Evolutionary conservation across 2,888 invertebrate species (phyloP).

Genomic region (Xestobium rufovillosum): DNA sequence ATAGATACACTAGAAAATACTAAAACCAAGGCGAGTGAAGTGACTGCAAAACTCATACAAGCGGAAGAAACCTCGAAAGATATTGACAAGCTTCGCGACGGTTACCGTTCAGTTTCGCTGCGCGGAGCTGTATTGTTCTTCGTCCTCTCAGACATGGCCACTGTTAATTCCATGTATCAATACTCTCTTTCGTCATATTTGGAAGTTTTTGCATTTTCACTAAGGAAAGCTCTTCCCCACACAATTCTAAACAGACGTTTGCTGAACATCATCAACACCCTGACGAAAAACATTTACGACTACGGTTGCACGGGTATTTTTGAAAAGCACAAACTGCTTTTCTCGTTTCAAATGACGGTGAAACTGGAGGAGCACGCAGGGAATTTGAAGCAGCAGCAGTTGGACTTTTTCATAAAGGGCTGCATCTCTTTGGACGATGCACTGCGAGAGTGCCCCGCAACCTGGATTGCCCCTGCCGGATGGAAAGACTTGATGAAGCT

Average conservation of each 20-base stretch:
- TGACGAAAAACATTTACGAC: conserved; percentile 83
- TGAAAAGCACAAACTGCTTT: conserved; percentile 83
- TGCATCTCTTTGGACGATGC: conserved; percentile 72
- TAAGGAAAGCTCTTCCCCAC: conserved; percentile 77
- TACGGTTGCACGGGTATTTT: conserved; percentile 91
- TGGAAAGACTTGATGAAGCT: conserved; percentile 82
- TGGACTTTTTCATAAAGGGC: conserved; percentile 87
- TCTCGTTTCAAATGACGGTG: conserved; percentile 84
- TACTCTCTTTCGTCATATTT: conserved; percentile 81
- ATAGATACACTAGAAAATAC: conserved; percentile 82
- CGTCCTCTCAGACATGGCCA: conserved; percentile 82
- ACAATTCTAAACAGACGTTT: conserved; percentile 66
- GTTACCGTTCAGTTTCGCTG: conserved; percentile 77
- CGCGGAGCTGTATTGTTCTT: conserved; percentile 88
- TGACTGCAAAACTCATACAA: conserved; percentile 68
- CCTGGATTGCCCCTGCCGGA: conserved; percentile 64
- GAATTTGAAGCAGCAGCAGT: conserved; percentile 56
- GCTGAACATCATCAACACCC: conserved; percentile 71
- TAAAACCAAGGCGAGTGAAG: conserved; percentile 78
- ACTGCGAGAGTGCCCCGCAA: conserved; percentile 54
- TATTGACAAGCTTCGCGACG: conserved; percentile 76
- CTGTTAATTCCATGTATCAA: conserved; percentile 87
- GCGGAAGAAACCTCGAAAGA: conserved; percentile 70
- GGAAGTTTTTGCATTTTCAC: conserved; percentile 73
- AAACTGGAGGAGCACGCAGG: conserved; percentile 68